Conservation (phyloP, 1,140 invertebrate species). For the Sinonovacula constricta region DNA sequence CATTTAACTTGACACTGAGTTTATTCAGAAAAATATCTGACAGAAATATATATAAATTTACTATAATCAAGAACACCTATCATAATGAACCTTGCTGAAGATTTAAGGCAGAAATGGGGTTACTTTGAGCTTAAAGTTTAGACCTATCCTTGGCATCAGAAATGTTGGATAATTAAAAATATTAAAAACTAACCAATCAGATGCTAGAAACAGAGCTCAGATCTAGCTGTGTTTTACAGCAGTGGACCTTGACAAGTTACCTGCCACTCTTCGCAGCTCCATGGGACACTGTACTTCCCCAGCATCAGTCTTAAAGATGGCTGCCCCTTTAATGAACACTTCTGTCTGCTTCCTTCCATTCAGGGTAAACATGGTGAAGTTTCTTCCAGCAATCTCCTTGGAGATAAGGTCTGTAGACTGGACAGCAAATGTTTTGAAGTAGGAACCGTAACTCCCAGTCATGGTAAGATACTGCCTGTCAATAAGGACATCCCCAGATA, state of each 20-base stretch:
- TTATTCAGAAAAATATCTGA: background rate
- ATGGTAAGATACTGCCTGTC: background rate
- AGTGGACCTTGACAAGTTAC: background rate
- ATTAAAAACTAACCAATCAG: too few species aligned
- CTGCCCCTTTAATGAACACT: slow-evolving; percentile 2
- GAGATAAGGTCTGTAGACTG: background rate
- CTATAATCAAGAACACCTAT: too few species aligned
- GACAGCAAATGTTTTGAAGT: slow-evolving; percentile 31
- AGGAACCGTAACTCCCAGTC: slow-evolving; percentile 12
- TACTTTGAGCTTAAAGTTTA: too few species aligned
- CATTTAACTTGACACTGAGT: background rate
- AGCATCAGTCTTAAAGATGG: background rate
- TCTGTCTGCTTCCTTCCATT: slow-evolving; percentile 10
- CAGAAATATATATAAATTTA: background rate
- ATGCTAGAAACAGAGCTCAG: too few species aligned
- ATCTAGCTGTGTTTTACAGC: background rate
- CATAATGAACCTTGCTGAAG: too few species aligned
- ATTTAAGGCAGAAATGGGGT: too few species aligned
- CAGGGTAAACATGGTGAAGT: slow-evolving; percentile 29
- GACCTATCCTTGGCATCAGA: too few species aligned
- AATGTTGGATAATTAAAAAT: too few species aligned
- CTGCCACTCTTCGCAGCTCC: slow-evolving; percentile 25
- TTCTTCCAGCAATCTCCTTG: slow-evolving; percentile 4
- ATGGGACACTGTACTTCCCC: slow-evolving; percentile 9
- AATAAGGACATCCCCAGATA: slow-evolving; percentile 15